A percentile compares a stretch with the other conserved stretches of the same genome.
phyloP scores from a whole-genome alignment of 1,140 invertebrate species.

The Platorchestia sp. region DNA sequence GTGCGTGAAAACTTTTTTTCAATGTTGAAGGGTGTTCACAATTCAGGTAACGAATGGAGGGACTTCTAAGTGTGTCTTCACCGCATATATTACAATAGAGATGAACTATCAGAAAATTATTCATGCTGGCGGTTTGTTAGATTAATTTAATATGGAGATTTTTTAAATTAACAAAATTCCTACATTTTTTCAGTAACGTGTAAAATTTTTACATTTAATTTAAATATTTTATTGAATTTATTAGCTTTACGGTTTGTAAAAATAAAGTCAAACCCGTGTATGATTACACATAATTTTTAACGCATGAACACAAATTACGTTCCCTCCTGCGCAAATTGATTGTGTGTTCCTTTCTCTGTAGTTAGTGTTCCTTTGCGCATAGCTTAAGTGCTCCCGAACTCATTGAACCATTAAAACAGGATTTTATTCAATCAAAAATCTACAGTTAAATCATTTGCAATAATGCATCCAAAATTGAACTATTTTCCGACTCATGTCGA shows the following conservation, averaged over 20 bases:
- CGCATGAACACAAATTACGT: not conserved
- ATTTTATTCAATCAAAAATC: too few species aligned
- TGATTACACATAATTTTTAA: not conserved
- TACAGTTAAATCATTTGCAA: too few species aligned
- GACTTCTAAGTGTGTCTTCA: too few species aligned
- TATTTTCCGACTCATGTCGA: too few species aligned
- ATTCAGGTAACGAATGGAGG: not conserved
- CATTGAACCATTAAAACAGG: too few species aligned
- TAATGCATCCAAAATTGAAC: too few species aligned
- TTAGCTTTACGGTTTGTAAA: not conserved
- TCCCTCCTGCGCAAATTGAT: not conserved
- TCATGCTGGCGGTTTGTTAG: too few species aligned
- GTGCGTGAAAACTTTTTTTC: not conserved
- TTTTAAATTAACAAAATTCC: too few species aligned
- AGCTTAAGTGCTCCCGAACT: not conserved
- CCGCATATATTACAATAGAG: too few species aligned
- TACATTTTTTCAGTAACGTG: too few species aligned
- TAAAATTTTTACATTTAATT: not conserved
- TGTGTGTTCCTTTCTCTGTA: not conserved
- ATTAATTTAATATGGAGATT: too few species aligned
- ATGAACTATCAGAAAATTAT: too few species aligned
- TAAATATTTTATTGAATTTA: not conserved
- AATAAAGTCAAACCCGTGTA: not conserved
- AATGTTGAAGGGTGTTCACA: not conserved
- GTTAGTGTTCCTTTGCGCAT: not conserved